Evolutionary conservation across 2,888 invertebrate species (phyloP).

Genomic region (Lasioglossum malachurum): DNA sequence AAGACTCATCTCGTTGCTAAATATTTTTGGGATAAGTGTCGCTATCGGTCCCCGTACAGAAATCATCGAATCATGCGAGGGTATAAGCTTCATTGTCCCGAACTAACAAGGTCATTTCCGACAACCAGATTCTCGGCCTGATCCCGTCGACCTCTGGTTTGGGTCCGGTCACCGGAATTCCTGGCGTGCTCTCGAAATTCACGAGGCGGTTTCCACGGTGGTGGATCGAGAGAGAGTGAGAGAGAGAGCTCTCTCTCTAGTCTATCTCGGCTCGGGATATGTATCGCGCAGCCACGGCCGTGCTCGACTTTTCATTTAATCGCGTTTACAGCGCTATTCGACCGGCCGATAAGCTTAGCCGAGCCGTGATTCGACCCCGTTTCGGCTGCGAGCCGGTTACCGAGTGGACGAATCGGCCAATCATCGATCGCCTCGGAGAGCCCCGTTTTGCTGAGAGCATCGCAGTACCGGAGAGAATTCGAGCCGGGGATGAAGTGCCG

Average conservation of each 20-base stretch:
- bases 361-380: slow-evolving; percentile 36
- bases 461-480: slow-evolving; percentile 32
- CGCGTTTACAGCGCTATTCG: slow-evolving; percentile 44
- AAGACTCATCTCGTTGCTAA: too few species aligned
- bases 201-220: not conserved
- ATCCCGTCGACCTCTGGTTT: not conserved
- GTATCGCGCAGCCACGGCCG: slow-evolving; percentile 8
- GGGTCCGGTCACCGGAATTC: not conserved
- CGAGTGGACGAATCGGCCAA: slow-evolving; percentile 58
- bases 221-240: not conserved
- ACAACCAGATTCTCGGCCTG: not conserved
- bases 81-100: not conserved
- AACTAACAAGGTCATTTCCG: not conserved
- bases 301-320: slow-evolving; percentile 54
- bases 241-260: too few species aligned
- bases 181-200: slow-evolving; percentile 15
- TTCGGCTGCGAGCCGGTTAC: slow-evolving; percentile 3
- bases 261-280: not conserved
- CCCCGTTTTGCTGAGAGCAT: slow-evolving; percentile 65
- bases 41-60: too few species aligned
- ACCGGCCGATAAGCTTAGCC: slow-evolving; percentile 22
- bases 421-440: slow-evolving; percentile 63
- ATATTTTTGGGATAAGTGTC: too few species aligned
- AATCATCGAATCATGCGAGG: not conserved
- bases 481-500: slow-evolving; percentile 31